A percentile compares a stretch with the other conserved stretches of the same genome.
Evolutionary conservation across 2,797 vertebrate genomes (phyloP).

Genomic region (Sebastes kiyomatsui): DNA sequence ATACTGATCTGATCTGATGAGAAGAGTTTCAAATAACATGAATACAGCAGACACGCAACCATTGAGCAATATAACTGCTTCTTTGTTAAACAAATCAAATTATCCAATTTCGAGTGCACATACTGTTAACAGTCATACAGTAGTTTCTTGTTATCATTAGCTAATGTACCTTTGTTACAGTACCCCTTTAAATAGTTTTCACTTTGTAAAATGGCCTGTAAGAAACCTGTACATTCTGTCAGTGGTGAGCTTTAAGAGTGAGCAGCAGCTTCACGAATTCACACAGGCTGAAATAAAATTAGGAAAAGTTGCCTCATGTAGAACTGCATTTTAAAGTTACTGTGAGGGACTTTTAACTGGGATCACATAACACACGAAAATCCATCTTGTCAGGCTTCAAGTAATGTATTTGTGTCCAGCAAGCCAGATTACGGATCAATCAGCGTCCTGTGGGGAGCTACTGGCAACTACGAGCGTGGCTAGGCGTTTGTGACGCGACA

Average conservation of each 20-base stretch:
- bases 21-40: neutral
- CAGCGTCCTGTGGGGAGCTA: too few relatives aligned
- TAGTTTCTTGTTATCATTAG: neutral
- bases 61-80: neutral
- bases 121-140: neutral
- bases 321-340: too few relatives aligned
- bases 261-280: neutral
- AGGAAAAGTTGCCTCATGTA: too few relatives aligned
- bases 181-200: neutral
- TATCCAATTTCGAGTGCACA: neutral
- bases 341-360: too few relatives aligned
- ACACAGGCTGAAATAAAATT: too few relatives aligned
- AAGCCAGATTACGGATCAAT: too few relatives aligned
- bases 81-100: constrained; percentile 7
- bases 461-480: too few relatives aligned
- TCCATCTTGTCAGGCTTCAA: too few relatives aligned
- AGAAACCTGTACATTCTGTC: too few relatives aligned
- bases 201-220: neutral
- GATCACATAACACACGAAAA: too few relatives aligned
- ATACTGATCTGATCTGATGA: neutral
- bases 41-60: neutral
- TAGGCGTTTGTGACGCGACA: too few relatives aligned
- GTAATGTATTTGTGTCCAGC: too few relatives aligned
- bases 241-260: neutral
- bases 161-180: neutral